Conservation (phyloP, 2,888 invertebrate species). For the Tenthredo livida region DNA sequence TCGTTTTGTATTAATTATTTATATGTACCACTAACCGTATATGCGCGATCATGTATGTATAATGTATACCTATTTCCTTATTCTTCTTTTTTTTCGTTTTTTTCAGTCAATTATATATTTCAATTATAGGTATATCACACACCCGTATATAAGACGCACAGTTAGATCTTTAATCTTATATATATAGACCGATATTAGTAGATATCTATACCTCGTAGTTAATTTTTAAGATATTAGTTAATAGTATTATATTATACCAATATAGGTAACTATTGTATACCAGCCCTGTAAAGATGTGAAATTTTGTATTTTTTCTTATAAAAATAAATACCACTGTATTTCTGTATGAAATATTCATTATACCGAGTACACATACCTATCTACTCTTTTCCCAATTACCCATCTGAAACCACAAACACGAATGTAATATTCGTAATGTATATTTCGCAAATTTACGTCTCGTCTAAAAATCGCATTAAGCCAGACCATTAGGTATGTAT, state of each 20-base stretch:
- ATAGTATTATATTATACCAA: background rate
- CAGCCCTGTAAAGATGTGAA: background rate
- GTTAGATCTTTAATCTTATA: background rate
- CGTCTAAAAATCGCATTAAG: background rate
- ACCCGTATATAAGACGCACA: background rate
- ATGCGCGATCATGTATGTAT: background rate
- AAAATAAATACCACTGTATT: slow-evolving; percentile 39
- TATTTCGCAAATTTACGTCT: background rate
- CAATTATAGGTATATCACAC: background rate
- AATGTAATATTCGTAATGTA: background rate
- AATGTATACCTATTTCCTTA: background rate
- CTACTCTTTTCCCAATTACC: background rate
- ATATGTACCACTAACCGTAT: slow-evolving; percentile 35
- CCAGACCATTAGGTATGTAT: background rate
- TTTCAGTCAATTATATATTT: background rate
- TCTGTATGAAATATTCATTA: background rate
- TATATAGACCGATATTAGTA: background rate
- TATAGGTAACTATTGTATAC: background rate
- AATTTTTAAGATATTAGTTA: background rate
- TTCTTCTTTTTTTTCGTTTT: background rate
- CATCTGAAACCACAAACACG: background rate
- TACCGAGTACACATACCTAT: background rate
- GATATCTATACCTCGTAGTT: background rate
- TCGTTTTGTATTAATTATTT: slow-evolving; percentile 6
- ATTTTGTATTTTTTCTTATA: slow-evolving; percentile 37